Conservation (phyloP, 2,888 invertebrate species). For the Philereme transversata region DNA sequence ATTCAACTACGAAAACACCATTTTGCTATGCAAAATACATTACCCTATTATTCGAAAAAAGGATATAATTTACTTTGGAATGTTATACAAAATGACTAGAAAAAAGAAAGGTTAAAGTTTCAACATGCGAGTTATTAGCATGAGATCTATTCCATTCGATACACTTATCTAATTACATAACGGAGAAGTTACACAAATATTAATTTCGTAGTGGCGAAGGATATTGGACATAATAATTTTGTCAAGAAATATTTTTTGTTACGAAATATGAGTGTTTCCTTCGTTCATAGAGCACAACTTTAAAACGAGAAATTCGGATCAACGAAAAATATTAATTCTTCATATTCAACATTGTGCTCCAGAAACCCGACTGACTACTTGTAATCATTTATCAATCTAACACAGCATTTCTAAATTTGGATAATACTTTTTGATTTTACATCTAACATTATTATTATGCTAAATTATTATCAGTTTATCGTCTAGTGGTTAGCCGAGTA, state of each 20-base stretch:
- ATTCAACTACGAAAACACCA: conserved; percentile 70
- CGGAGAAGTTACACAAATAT: conserved; percentile 44
- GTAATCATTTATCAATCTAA: conserved; percentile 58
- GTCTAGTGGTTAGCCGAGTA: conserved; percentile 68
- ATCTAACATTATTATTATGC: conserved; percentile 70
- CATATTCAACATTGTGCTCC: conserved; percentile 50
- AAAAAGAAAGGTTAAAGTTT: conserved; percentile 54
- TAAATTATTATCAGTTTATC: conserved; percentile 79
- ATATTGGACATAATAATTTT: conserved; percentile 44
- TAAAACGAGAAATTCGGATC: conserved; percentile 45
- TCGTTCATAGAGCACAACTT: conserved; percentile 50
- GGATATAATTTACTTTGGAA: conserved; percentile 75
- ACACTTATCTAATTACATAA: conserved; percentile 46
- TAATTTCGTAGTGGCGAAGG: conserved; percentile 44
- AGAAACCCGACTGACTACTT: conserved; percentile 52
- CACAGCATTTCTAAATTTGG: conserved; percentile 79
- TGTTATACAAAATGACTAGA: conserved; percentile 81
- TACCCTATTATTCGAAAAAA: conserved; percentile 68
- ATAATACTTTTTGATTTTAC: conserved; percentile 80
- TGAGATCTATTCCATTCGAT: conserved; percentile 65
- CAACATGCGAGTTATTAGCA: conserved; percentile 54
- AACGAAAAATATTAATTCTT: conserved; percentile 42
- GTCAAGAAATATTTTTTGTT: conserved; percentile 43
- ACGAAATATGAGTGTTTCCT: conserved; percentile 37
- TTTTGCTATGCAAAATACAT: conserved; percentile 83